Evolutionary conservation across 2,113 vertebrate species (phyloP), one percentile per base, ranked within the genome.

Genomic region (Camelus bactrianus): DNA sequence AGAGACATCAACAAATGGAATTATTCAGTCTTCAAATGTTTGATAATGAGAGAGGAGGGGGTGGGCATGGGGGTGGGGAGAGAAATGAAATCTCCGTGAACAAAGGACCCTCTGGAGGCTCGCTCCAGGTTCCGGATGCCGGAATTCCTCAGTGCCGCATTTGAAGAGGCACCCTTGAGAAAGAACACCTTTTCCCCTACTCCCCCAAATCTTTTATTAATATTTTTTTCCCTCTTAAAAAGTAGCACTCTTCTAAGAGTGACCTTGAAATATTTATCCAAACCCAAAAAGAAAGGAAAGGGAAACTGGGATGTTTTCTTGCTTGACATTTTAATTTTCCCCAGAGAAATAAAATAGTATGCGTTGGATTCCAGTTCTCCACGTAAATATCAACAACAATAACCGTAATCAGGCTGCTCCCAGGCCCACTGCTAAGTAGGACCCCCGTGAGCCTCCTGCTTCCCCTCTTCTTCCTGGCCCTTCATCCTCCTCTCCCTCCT

Each of bases 21-120:
- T 75, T 62, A 88, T 95, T 88, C 60, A 16, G 89, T 84, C 87
- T 92, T 89, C 75, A 80, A 52, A 95, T 91, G 86, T 93, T 73
- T 91, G 91, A 65, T 91, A 56, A 88, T 35, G 88, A 93, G 89
- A 73, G 84, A 22, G 46, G 52, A 92, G 64, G 58, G 75, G 28
- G 38, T n/a, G 42, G 60, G 70, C 6, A 0, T 85, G 72, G 80
- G 85, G 87, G 42, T 42, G 11, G 46, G 67, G 89, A 30, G 56
- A 30, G 64, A 79, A 83, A 60, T 2, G 65, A 87, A 67, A 30
- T 54, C 69, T 14, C 48, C 28, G 0, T 0, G 69, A 84, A 95
- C 97, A 94, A 97, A 96, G 90, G 46, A 4, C 81, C 58, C 85
- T 35, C 54, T 16, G 28, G 20, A 70, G 62, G 35, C 72, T 70